Base-by-base conservation (phyloP, 2,113 vertebrate species). In the Hirundichthys speculiger region DNA sequence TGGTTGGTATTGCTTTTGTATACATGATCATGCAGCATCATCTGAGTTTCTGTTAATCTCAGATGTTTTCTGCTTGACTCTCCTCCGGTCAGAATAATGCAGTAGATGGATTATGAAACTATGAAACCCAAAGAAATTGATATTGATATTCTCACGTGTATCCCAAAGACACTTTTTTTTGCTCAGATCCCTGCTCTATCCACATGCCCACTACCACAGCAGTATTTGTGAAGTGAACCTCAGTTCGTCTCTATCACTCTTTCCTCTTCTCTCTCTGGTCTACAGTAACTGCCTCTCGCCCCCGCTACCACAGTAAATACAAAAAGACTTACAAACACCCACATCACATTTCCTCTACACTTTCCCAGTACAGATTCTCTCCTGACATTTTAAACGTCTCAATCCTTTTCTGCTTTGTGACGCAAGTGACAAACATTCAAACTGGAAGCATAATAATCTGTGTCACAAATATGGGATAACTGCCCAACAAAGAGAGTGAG, bases 381-480 rank as follows among this genome's bases (percentile, higher is more conserved):
- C 4, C 64, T 82, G 86, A 86, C 82, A 77, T 78, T 65, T 75
- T 72, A 41, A 83, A 88, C 85, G 68, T 70, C 73, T 77, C 80
- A 77, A 55, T 85, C 79, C 59, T 64, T 69, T 70, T 74, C 69
- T 75, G 63, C 61, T 80, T 77, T 76, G 71, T 81, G 71, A 74
- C 40, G 1, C 62, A 41, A 59, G 57, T 86, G 86, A 83, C 88
- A 85, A 73, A 69, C 69, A 65, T 81, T 86, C 62, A 80, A 64
- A 77, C 55, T 45, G 46, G 63, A 57, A 80, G 68, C 52, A 42
- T 76, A 80, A 85, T 84, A 69, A 72, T 75, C 55, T 0, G 7
- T 78, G 82, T 83, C 67, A 80, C 69, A 86, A 71, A 73, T 65
- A 38, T 47, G 50, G 59, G 77, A 89, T 83, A 73, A 70, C 67